phyloP scores from a whole-genome alignment of 35 echinoderm and acorn worm species.

The Lytechinus variegatus region DNA sequence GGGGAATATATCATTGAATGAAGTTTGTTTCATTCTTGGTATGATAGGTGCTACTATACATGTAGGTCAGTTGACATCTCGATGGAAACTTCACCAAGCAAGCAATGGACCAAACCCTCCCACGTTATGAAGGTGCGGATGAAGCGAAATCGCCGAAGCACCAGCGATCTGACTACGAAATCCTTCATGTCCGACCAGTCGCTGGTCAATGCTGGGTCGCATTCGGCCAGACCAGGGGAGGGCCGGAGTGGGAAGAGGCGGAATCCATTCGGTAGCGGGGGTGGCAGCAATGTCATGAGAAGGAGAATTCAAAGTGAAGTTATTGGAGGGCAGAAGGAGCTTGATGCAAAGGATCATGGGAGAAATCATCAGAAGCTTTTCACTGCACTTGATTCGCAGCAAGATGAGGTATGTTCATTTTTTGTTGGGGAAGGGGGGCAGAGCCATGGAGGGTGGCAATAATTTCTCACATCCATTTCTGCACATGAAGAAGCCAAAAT shows the following conservation, averaged over 20 bases:
- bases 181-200: not conserved
- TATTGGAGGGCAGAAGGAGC: not conserved
- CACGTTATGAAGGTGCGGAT: slow-evolving; percentile 66
- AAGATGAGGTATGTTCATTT: slow-evolving; percentile 37
- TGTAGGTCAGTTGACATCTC: not conserved
- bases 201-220: not conserved
- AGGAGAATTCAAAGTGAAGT: slow-evolving; percentile 50
- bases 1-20: not conserved
- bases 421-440: too few relatives aligned
- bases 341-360: not conserved
- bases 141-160: slow-evolving; percentile 50
- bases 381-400: slow-evolving; percentile 35
- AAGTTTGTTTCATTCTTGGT: not conserved
- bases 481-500: too few relatives aligned
- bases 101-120: slow-evolving; percentile 65
- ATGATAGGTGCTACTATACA: not conserved
- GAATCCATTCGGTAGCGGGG: slow-evolving; percentile 65
- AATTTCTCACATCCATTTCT: too few relatives aligned
- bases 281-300: slow-evolving; percentile 12
- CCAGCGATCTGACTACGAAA: slow-evolving; percentile 25
- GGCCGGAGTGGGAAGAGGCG: slow-evolving; percentile 57
- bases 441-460: too few relatives aligned
- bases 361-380: slow-evolving; percentile 24
- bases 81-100: slow-evolving; percentile 9
- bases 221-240: not conserved